A percentile compares a stretch with the other conserved stretches of the same genome.
Conservation (phyloP, 1,140 invertebrate species). For the Lanistes nyassanus region DNA sequence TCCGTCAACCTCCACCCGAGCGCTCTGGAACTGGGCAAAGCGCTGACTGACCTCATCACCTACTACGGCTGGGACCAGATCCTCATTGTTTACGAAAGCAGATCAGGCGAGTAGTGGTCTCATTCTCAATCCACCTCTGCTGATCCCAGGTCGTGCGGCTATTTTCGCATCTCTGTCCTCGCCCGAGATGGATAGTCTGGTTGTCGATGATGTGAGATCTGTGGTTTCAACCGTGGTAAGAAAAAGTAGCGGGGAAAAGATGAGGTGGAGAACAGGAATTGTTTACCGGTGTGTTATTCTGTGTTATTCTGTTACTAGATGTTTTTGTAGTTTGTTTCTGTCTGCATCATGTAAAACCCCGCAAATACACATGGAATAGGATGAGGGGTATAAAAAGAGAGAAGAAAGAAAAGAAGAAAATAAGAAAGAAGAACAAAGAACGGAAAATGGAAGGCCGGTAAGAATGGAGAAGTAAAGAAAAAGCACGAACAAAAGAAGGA, state of each 20-base stretch:
- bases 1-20: slow-evolving; percentile 58
- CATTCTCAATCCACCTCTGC: too few relatives aligned
- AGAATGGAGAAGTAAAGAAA: background rate
- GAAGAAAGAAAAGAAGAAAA: background rate
- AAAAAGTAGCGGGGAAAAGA: background rate
- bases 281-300: background rate
- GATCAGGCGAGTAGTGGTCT: slow-evolving; percentile 39
- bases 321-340: slow-evolving; percentile 23
- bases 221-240: background rate
- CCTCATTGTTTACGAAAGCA: slow-evolving; percentile 51
- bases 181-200: background rate
- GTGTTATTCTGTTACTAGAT: slow-evolving; percentile 4
- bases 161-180: background rate
- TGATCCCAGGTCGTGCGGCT: too few relatives aligned
- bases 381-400: background rate
- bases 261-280: background rate
- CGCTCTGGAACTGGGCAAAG: slow-evolving; percentile 41
- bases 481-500: background rate
- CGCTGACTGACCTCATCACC: slow-evolving; percentile 51
- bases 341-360: slow-evolving; percentile 39
- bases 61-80: slow-evolving; percentile 53
- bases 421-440: background rate
- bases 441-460: background rate
- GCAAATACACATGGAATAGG: slow-evolving; percentile 15
- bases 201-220: background rate